Evolutionary conservation across 1,140 invertebrate genomes (phyloP).

Genomic region (Aphaenogaster rudis): DNA sequence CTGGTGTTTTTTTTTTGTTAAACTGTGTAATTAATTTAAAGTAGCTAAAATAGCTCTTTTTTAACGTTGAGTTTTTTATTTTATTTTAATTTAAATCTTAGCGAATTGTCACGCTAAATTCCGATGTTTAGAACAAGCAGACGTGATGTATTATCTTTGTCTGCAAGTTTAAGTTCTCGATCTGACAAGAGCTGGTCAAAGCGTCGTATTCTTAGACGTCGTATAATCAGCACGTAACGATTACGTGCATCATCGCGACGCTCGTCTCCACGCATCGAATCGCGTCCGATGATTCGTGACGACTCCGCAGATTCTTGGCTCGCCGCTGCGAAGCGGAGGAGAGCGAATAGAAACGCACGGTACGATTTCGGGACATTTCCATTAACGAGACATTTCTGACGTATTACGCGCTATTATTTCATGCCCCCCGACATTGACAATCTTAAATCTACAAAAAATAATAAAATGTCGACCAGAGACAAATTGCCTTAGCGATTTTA

Average conservation of each 20-base stretch:
- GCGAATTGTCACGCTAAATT: neutral
- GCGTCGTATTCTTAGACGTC: slow-evolving; percentile 54
- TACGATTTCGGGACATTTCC: slow-evolving; percentile 38
- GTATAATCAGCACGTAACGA: slow-evolving; percentile 63
- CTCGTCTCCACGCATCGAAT: slow-evolving; percentile 62
- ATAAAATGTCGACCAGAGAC: neutral
- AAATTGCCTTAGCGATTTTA: slow-evolving; percentile 12
- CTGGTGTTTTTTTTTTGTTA: no score
- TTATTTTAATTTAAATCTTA: slow-evolving; percentile 6
- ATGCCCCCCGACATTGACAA: slow-evolving; percentile 19
- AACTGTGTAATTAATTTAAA: neutral
- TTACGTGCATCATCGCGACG: slow-evolving; percentile 64
- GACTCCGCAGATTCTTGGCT: slow-evolving; percentile 52
- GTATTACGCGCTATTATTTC: slow-evolving; percentile 38
- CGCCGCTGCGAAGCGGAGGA: slow-evolving; percentile 21
- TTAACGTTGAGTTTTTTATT: neutral
- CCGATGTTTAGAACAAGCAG: neutral
- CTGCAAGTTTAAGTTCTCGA: slow-evolving; percentile 29
- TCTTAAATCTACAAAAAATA: slow-evolving; percentile 35
- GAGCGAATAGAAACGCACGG: slow-evolving; percentile 14
- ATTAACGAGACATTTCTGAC: slow-evolving; percentile 52
- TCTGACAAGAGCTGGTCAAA: slow-evolving; percentile 25
- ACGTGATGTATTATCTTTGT: neutral
- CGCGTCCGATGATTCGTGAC: slow-evolving; percentile 62
- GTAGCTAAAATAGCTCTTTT: neutral